Conservation (phyloP, 2,113 vertebrate genomes). For the Hippolais icterina region DNA sequence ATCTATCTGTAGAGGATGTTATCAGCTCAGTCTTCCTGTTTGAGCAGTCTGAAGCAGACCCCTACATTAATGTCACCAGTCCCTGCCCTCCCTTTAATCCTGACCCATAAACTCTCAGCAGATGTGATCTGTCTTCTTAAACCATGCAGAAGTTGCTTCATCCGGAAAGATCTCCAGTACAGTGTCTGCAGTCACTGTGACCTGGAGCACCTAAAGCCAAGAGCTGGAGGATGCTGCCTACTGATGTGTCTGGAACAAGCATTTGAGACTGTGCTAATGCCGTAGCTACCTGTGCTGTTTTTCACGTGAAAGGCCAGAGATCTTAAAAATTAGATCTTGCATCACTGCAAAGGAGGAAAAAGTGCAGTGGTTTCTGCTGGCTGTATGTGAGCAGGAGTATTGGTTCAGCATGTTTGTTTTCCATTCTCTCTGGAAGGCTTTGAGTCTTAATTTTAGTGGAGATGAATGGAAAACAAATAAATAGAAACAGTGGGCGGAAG, state of each 20-base stretch:
- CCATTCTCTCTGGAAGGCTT: not conserved
- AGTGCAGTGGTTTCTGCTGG: not conserved
- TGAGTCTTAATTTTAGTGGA: conserved; percentile 22
- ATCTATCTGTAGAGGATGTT: not conserved
- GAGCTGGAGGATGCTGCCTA: not conserved
- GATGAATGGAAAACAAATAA: conserved; percentile 55
- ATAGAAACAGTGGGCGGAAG: conserved; percentile 19
- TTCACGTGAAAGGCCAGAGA: not conserved
- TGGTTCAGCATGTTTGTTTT: conserved; percentile 28
- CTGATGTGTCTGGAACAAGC: not conserved
- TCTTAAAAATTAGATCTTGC: not conserved
- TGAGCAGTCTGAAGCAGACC: not conserved
- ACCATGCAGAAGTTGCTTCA: not conserved
- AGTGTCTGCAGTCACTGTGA: not conserved
- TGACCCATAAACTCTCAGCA: not conserved
- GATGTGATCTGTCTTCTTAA: not conserved
- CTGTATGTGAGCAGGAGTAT: not conserved
- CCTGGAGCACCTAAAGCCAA: not conserved
- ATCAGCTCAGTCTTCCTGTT: not conserved
- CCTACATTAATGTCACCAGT: not conserved
- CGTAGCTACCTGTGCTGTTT: accelerated
- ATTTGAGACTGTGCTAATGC: not conserved
- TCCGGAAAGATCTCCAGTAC: not conserved
- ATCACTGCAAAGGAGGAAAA: not conserved
- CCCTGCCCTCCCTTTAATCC: not conserved